A percentile compares a stretch with the other conserved stretches of the same genome.
These are phyloP conservation scores for Scaptodrosophila latifasciaeformis DNA, from an alignment of 2,888 invertebrate genomes.

Conservation along the genomic window DNA sequence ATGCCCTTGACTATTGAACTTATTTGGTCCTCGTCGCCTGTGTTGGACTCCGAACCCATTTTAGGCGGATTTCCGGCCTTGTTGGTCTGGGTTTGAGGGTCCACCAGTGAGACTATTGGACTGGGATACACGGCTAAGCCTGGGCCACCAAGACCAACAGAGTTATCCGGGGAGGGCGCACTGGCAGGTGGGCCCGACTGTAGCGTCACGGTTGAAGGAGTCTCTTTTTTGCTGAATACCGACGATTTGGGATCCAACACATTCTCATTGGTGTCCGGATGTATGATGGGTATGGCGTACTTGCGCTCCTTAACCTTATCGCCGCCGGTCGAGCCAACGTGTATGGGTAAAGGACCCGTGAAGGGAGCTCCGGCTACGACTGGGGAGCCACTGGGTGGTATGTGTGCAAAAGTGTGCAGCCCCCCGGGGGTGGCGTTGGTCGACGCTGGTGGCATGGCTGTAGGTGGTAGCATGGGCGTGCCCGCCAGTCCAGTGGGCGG, in stretches of 20 bases:
- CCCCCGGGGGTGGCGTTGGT: constrained; percentile 28
- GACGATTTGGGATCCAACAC: constrained; percentile 58
- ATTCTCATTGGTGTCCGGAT: constrained; percentile 71
- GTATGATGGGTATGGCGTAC: constrained; percentile 72
- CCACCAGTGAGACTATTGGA: constrained; percentile 4
- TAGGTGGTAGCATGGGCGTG: constrained; percentile 41
- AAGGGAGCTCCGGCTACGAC: background rate
- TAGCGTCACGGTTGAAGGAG: constrained; percentile 31
- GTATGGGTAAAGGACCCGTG: too few species aligned
- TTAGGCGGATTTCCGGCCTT: too few species aligned
- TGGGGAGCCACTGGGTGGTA: constrained; percentile 23
- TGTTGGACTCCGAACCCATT: background rate
- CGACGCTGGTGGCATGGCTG: constrained; percentile 30
- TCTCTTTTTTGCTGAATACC: constrained; percentile 45
- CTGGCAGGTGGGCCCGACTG: constrained; percentile 34
- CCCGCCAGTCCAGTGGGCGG: constrained; percentile 30
- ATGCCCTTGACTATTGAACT: constrained; percentile 57
- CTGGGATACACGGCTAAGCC: constrained; percentile 7
- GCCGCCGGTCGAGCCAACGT: background rate
- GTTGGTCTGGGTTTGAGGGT: too few species aligned
- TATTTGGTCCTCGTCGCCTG: constrained; percentile 47
- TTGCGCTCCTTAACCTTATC: constrained; percentile 55
- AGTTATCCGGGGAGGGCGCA: constrained; percentile 14
- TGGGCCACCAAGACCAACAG: too few species aligned
- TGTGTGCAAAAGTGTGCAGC: constrained; percentile 38